Evolutionary conservation across 2,797 vertebrate genomes (phyloP).

Genomic region (Sebastolobus altivelis): DNA sequence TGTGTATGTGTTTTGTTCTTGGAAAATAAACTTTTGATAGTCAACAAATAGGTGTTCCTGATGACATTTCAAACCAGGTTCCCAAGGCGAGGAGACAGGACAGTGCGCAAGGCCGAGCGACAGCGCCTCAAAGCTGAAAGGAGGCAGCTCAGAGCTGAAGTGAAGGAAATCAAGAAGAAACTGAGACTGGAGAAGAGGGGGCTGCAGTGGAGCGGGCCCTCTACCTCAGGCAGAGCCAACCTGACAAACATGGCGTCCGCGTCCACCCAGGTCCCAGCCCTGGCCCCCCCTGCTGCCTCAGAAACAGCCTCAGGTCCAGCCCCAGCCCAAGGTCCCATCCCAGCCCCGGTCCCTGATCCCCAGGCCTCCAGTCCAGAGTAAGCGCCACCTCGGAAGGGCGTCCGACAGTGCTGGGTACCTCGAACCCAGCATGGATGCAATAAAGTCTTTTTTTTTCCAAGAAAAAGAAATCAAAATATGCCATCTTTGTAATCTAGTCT

Average conservation of each 20-base stretch:
- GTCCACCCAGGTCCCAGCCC: slow-evolving; percentile 82
- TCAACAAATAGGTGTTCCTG: slow-evolving; percentile 78
- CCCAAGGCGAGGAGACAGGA: slow-evolving; percentile 95
- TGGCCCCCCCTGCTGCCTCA: slow-evolving; percentile 77
- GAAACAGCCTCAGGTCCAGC: slow-evolving; percentile 83
- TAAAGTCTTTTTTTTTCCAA: slow-evolving; percentile 78
- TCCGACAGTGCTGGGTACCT: slow-evolving; percentile 82
- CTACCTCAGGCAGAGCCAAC: slow-evolving; percentile 81
- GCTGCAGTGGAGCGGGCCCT: slow-evolving; percentile 91
- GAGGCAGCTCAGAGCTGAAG: slow-evolving; percentile 95
- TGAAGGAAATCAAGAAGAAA: slow-evolving; percentile 98
- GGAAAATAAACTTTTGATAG: slow-evolving; percentile 73
- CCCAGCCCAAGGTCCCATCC: slow-evolving; percentile 81
- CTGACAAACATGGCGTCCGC: slow-evolving; percentile 81
- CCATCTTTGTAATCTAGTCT: slow-evolving; percentile 86
- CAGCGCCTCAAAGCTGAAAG: slow-evolving; percentile 96
- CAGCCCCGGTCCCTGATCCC: slow-evolving; percentile 88
- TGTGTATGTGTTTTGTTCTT: slow-evolving; percentile 65
- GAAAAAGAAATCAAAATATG: slow-evolving; percentile 81
- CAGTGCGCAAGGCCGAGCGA: slow-evolving; percentile 96
- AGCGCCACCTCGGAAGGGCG: slow-evolving; percentile 83
- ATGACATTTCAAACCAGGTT: slow-evolving; percentile 87
- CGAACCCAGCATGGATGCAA: slow-evolving; percentile 84
- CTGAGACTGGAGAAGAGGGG: slow-evolving; percentile 95
- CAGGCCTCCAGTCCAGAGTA: slow-evolving; percentile 91